Evolutionary conservation across 2,888 invertebrate species (phyloP).

Genomic region (Parnassius glacialis): DNA sequence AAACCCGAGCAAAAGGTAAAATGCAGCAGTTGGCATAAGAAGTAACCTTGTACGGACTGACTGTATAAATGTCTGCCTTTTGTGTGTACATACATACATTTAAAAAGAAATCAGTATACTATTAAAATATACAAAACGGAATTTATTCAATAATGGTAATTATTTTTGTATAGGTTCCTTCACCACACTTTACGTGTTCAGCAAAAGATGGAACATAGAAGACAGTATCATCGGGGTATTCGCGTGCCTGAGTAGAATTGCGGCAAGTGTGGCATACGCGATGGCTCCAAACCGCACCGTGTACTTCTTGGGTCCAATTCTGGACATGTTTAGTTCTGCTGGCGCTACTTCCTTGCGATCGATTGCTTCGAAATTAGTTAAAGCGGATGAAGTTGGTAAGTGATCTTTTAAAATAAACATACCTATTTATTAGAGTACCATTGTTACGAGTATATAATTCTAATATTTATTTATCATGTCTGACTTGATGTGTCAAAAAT

Average conservation of each 20-base stretch:
- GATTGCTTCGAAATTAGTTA: conserved; percentile 79
- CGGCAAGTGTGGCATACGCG: conserved; percentile 74
- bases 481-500: too few relatives aligned
- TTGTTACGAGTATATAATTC: too few relatives aligned
- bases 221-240: conserved; percentile 75
- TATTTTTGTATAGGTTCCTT: conserved; percentile 66
- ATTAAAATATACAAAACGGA: neutral
- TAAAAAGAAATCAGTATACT: neutral
- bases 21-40: too few relatives aligned
- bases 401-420: conserved; percentile 17
- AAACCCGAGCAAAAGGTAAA: too few relatives aligned
- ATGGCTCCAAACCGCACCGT: conserved; percentile 66
- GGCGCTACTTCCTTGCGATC: conserved; percentile 80
- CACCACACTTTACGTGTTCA: conserved; percentile 76
- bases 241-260: conserved; percentile 76
- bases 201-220: conserved; percentile 72
- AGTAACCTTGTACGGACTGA: too few relatives aligned
- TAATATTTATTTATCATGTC: too few relatives aligned
- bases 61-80: too few relatives aligned
- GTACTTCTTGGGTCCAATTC: conserved; percentile 76
- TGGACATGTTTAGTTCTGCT: conserved; percentile 80
- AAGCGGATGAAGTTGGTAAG: conserved; percentile 79
- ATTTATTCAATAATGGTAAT: neutral
- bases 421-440: too few relatives aligned
- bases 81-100: too few relatives aligned